These are phyloP conservation scores for Heliconius melpomene DNA, from an alignment of 1,140 invertebrate genomes.

Conservation along the genomic window DNA sequence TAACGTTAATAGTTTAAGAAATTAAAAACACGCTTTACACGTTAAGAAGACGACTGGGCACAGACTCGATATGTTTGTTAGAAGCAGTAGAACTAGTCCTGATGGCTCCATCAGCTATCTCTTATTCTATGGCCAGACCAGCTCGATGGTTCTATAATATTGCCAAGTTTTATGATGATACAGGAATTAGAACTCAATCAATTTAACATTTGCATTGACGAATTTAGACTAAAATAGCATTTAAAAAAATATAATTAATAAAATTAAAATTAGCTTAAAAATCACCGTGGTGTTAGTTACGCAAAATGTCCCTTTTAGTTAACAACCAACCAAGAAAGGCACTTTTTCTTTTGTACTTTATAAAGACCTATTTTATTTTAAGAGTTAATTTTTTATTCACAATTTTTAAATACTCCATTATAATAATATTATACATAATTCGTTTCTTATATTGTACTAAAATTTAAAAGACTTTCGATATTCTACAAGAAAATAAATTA, in stretches of 20 bases:
- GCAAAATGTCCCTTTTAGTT: conserved; percentile 12
- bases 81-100: too few relatives aligned
- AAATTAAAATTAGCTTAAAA: background rate
- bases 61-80: too few relatives aligned
- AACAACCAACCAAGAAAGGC: conserved; percentile 25
- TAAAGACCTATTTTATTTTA: conserved; percentile 34
- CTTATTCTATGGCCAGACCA: too few relatives aligned
- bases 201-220: background rate
- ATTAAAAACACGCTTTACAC: too few relatives aligned
- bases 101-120: too few relatives aligned
- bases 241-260: background rate
- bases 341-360: conserved; percentile 34
- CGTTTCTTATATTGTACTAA: background rate
- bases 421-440: conserved; percentile 27
- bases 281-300: background rate
- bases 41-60: too few relatives aligned
- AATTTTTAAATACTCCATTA: conserved; percentile 29
- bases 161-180: too few relatives aligned
- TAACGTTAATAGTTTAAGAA: too few relatives aligned
- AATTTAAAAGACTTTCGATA: background rate
- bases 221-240: background rate
- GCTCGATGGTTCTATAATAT: too few relatives aligned
- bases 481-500: background rate
- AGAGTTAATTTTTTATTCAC: conserved; percentile 30
- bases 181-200: too few relatives aligned